Evolutionary conservation across 1,140 invertebrate species (phyloP), one percentile per base, ranked within the genome.

Genomic region (Zeugodacus cucurbitae): DNA sequence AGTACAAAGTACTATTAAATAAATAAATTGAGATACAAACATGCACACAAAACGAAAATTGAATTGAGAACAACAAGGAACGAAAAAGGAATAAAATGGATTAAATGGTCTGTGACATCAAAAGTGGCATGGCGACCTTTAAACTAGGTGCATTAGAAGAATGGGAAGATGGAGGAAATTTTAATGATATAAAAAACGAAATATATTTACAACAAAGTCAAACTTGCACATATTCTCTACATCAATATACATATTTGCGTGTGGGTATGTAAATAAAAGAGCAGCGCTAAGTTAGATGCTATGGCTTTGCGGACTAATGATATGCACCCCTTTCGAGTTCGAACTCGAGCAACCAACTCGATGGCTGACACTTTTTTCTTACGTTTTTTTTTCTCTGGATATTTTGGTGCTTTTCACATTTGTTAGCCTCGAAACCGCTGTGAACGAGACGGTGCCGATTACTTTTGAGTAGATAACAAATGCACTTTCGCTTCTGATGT

Each of bases 301-400:
- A 26, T 41, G 17, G n/a, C 14, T 41, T 82, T 82, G 48, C 37
- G 74, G 8, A n/a, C 20, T 82, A 82, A 82, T 82, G 41, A 82
- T 82, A 82, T 82, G 74, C 74, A 82, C 74, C 74, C 74, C 74
- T 82, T 82, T 82, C 41, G n/a, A 44, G n/a, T 82, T 82, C 44
- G 44, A 54, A 78, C 6, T 44, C 37, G 34, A n/a, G 70, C 70
- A 78, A 37, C 37, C 37, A 6, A 14, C 41, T 82, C 20, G 41
- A 22, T 82, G 8, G 22, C 74, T 82, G n/a, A 78, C 70, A 41
- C 14, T 82, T 82, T 82, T 82, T 82, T 82, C n/a, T n/a, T 29
- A 26, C 8, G 8, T 22, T 48, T 82, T 48, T 48, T 44, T 17
- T 37, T 4, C 22, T 48, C n/a, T 48, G 41, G 20, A 3, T 78